A percentile compares a stretch with the other conserved stretches of the same genome.
Evolutionary conservation across 1,140 invertebrate species (phyloP).

Genomic region (Drosophila ercepeae): DNA sequence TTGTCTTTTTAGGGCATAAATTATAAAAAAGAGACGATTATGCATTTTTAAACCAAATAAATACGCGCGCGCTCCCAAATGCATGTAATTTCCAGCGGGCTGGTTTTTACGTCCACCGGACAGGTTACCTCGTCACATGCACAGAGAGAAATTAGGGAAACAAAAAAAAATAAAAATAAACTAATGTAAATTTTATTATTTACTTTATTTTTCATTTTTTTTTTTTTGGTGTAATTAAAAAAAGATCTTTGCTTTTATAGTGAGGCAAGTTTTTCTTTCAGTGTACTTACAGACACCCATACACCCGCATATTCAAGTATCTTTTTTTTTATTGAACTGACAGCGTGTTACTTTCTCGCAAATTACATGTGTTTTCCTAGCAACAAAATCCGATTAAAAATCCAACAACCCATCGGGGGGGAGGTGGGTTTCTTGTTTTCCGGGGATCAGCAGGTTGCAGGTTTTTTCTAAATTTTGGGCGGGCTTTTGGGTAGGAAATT

Average conservation of each 20-base stretch:
- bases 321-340: conserved; percentile 60
- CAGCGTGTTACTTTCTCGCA: conserved; percentile 81
- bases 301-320: conserved; percentile 33
- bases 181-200: too few relatives aligned
- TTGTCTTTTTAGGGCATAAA: conserved; percentile 67
- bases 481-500: conserved; percentile 35
- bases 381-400: conserved; percentile 12
- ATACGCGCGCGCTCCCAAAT: conserved; percentile 55
- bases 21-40: conserved; percentile 69
- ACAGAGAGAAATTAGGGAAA: background rate
- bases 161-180: too few relatives aligned
- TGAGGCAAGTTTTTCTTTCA: background rate
- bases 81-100: conserved; percentile 69
- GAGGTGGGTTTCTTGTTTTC: background rate
- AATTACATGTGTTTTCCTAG: conserved; percentile 78
- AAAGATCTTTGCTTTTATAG: background rate
- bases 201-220: too few relatives aligned
- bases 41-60: conserved; percentile 71
- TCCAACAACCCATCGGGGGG: conserved; percentile 8
- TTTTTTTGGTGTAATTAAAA: too few relatives aligned
- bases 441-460: background rate
- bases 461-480: conserved; percentile 52
- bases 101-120: conserved; percentile 74
- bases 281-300: conserved; percentile 34
- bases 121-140: conserved; percentile 60